Base-by-base conservation (phyloP, 2,888 invertebrate species). In the Melikaiella ostensackeni region DNA sequence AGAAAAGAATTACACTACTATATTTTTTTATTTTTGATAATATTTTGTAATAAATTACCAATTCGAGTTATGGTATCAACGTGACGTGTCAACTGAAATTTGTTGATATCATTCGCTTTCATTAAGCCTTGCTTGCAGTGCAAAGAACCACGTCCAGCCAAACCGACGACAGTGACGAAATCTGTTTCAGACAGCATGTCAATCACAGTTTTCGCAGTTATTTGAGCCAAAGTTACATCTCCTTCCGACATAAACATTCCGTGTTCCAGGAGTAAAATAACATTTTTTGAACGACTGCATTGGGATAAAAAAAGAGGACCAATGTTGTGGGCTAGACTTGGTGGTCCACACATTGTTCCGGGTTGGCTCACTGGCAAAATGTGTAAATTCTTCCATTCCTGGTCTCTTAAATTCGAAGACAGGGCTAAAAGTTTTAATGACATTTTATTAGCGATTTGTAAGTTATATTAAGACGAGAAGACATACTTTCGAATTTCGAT, bases 141-240 rank as follows among this genome's bases (percentile, higher is more conserved):
- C 5, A 86, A 62, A 0, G 84, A 85, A 27, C 83, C 85, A 38
- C 82, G 83, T 21, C 85, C 89, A 16, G 87, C 86, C 11, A 91
- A 84, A 7, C 90, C 89, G 33, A 91, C 79, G 1, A 89, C 88
- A n/a, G 87, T 88, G 19, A 91, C 86, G n/a, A 82, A 85, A 81
- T 91, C 91, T 4, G 84, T 86, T 50, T 91, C 90, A 0, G 89
- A 86, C 4, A 91, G 79, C 89, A 91, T 90, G 24, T 91, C 90
- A 3, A 91, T 84, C 30, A 91, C 88, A 8, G 89, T 89, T 82
- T 89, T 91, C 13, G 90, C 90, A 61, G 89, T 88, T 76, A 89
- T 88, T 79, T 90, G 91, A 57, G 89, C 90, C 19, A 90, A 79
- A 5, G 88, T 82, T 21, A 90, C 82, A 57, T 91, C 91, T 27